phyloP scores from a whole-genome alignment of 1,140 invertebrate species.

The Drosophila orosa region DNA sequence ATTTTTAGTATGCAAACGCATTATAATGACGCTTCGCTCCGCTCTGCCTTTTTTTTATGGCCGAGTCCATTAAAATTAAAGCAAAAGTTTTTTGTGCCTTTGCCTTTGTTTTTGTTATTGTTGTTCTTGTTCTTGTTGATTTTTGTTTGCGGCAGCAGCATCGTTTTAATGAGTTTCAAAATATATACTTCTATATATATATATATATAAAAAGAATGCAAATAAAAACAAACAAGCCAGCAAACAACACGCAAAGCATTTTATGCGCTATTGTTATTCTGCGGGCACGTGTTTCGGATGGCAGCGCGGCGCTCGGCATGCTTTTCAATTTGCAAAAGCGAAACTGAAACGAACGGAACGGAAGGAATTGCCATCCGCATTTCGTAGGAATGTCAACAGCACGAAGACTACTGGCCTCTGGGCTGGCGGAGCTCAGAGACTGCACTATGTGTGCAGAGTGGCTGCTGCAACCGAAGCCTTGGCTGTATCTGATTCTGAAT shows the following conservation, averaged over 20 bases:
- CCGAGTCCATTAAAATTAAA: slow-evolving; percentile 79
- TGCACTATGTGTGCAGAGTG: slow-evolving; percentile 10
- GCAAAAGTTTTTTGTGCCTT: slow-evolving; percentile 66
- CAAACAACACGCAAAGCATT: slow-evolving; percentile 39
- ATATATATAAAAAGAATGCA: slow-evolving; percentile 45
- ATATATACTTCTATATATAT: slow-evolving; percentile 36
- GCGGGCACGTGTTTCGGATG: slow-evolving; percentile 46
- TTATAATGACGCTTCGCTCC: slow-evolving; percentile 72
- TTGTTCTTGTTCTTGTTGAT: neutral
- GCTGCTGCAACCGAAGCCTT: slow-evolving; percentile 16
- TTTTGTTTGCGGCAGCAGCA: slow-evolving; percentile 24
- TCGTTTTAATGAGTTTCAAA: slow-evolving; percentile 70
- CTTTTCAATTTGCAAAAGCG: slow-evolving; percentile 64
- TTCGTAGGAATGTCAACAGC: slow-evolving; percentile 59
- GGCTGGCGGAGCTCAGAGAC: neutral
- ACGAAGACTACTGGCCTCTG: slow-evolving; percentile 25
- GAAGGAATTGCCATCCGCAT: slow-evolving; percentile 49
- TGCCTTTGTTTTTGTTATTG: slow-evolving; percentile 1
- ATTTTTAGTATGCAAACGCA: slow-evolving; percentile 79
- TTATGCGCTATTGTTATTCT: slow-evolving; percentile 54
- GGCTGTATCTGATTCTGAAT: slow-evolving; percentile 32
- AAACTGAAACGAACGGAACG: slow-evolving; percentile 19
- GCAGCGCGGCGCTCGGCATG: slow-evolving; percentile 14
- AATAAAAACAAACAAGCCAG: slow-evolving; percentile 51
- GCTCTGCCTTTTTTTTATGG: slow-evolving; percentile 64